Evolutionary conservation across 30 jellyfish, hydroid and myxozoan species (phyloP).

Genomic region (Hydra vulgaris): DNA sequence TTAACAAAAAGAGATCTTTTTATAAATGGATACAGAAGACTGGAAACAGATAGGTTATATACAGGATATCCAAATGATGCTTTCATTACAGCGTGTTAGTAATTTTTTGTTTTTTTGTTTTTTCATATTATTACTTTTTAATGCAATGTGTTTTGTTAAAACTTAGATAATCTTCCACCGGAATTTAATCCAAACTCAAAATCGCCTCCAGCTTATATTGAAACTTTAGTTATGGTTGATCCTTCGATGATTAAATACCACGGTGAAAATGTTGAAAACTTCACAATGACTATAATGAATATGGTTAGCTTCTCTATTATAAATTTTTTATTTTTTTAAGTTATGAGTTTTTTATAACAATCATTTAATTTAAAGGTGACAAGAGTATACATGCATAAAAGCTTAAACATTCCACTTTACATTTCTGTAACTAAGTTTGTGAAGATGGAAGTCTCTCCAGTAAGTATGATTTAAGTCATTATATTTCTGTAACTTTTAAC

Average conservation of each 20-base stretch:
- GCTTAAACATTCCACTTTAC: slow-evolving; percentile 51
- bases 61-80: slow-evolving; percentile 17
- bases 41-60: slow-evolving; percentile 3
- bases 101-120: background rate
- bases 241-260: slow-evolving; percentile 41
- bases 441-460: slow-evolving; percentile 37
- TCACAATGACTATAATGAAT: slow-evolving; percentile 45
- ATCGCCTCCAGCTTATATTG: slow-evolving; percentile 10
- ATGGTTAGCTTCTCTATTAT: slow-evolving; percentile 30
- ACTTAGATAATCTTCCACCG: slow-evolving; percentile 16
- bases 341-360: background rate
- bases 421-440: slow-evolving; percentile 37
- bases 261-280: slow-evolving; percentile 40
- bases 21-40: slow-evolving; percentile 35
- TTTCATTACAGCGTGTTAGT: slow-evolving; percentile 7
- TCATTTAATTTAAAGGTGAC: slow-evolving; percentile 75
- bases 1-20: slow-evolving; percentile 37
- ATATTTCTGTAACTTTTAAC: background rate
- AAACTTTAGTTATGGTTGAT: slow-evolving; percentile 53
- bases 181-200: background rate
- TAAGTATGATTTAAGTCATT: slow-evolving; percentile 5
- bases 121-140: background rate
- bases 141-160: too few species aligned
- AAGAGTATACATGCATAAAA: slow-evolving; percentile 39
- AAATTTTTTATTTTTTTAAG: too few species aligned